Evolutionary conservation across 2,797 vertebrate genomes (phyloP).

Genomic region (Pangasius krempfi): DNA sequence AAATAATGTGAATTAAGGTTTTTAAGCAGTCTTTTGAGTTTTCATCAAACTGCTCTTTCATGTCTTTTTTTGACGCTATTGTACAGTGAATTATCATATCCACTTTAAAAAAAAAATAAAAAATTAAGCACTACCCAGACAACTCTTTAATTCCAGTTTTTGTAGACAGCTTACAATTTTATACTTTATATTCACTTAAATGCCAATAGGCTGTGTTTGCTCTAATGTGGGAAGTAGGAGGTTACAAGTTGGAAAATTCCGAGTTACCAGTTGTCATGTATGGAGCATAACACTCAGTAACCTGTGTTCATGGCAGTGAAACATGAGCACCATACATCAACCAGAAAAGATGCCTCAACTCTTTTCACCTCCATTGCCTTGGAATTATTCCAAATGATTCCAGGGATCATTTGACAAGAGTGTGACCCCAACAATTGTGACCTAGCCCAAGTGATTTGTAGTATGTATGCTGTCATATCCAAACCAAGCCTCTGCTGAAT

Average conservation of each 20-base stretch:
- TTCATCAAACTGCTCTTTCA: neutral
- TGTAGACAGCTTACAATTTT: neutral
- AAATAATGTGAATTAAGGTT: neutral
- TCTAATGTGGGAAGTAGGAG: neutral
- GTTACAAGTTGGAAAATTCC: neutral
- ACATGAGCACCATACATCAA: constrained; percentile 7
- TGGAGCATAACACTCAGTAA: neutral
- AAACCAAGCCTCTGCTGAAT: neutral
- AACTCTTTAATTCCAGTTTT: neutral
- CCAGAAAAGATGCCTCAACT: neutral
- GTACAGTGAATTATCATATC: neutral
- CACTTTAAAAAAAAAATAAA: neutral
- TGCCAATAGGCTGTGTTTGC: neutral
- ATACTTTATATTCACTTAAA: neutral
- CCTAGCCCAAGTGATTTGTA: constrained; percentile 13
- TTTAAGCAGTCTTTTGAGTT: neutral
- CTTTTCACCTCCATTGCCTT: constrained; percentile 9
- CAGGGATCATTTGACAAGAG: constrained; percentile 8
- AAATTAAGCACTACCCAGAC: neutral
- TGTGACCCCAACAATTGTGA: constrained; percentile 6
- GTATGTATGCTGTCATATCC: constrained; percentile 12
- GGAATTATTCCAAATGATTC: constrained; percentile 1
- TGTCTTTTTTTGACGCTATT: neutral
- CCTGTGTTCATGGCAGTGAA: neutral
- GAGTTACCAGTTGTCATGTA: neutral